These are phyloP conservation scores for Smutsia temminckii DNA, from an alignment of 2,797 vertebrate species.

Conservation along the genomic window DNA sequence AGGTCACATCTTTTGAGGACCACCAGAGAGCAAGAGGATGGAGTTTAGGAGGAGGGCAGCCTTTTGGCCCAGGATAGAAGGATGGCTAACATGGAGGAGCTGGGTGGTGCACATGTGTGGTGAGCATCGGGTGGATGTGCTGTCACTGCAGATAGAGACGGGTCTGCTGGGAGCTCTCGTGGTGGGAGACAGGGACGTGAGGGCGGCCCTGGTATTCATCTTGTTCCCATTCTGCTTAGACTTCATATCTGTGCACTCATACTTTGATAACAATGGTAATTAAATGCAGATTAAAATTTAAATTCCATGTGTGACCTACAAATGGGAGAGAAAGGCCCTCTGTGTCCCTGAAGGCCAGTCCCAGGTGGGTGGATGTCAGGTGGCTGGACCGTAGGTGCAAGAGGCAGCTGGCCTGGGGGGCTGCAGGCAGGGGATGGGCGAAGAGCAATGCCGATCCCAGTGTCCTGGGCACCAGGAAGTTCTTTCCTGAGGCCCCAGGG, in stretches of 20 bases:
- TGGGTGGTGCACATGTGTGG: too few species aligned
- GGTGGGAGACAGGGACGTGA: background rate
- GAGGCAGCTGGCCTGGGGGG: background rate
- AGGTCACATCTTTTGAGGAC: background rate
- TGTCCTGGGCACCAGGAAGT: too few species aligned
- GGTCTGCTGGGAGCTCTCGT: background rate
- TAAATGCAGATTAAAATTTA: background rate
- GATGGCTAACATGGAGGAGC: too few species aligned
- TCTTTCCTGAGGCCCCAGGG: background rate
- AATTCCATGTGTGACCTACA: background rate
- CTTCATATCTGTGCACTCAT: background rate
- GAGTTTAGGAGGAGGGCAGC: background rate
- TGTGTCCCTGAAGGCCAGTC: background rate
- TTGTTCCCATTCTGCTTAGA: background rate
- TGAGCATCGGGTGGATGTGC: fast-evolving
- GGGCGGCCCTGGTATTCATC: background rate
- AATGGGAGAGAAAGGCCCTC: background rate
- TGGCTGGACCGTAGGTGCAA: background rate
- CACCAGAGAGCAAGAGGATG: background rate
- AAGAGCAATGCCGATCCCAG: too few species aligned
- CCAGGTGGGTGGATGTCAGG: too few species aligned
- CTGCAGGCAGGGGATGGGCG: background rate
- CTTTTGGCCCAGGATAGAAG: background rate
- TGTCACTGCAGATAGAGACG: too few species aligned
- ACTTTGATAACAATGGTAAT: background rate